Evolutionary conservation across 2,113 vertebrate genomes (phyloP).

Genomic region (Peromyscus polionotus): DNA sequence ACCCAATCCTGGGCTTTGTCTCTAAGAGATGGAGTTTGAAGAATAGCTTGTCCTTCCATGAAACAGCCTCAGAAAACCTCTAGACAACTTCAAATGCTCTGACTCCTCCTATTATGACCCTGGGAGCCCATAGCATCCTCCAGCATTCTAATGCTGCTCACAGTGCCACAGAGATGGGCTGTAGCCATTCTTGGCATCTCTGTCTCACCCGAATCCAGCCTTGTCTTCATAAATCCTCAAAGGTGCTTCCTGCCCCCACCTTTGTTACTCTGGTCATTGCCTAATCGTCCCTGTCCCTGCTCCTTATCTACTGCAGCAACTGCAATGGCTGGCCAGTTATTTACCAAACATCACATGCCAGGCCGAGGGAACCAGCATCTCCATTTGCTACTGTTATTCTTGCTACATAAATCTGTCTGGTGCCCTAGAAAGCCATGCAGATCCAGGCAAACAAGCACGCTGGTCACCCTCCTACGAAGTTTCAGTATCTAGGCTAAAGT

Average conservation of each 20-base stretch:
- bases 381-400: background rate
- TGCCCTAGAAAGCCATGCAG: background rate
- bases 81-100: background rate
- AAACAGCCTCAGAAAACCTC: background rate
- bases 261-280: background rate
- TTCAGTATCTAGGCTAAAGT: background rate
- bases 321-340: background rate
- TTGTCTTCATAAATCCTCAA: background rate
- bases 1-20: background rate
- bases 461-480: background rate
- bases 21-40: background rate
- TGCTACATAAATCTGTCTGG: background rate
- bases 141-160: background rate
- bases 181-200: background rate
- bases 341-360: background rate
- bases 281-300: background rate
- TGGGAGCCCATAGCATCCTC: background rate
- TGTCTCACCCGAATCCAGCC: background rate
- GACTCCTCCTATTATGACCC: background rate
- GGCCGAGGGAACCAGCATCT: background rate
- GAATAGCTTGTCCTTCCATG: background rate
- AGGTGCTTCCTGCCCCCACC: fast-evolving
- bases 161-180: background rate
- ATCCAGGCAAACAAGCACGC: background rate
- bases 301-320: background rate